phyloP scores from a whole-genome alignment of 2,888 invertebrate species.

The Balanococcus diminutus region DNA sequence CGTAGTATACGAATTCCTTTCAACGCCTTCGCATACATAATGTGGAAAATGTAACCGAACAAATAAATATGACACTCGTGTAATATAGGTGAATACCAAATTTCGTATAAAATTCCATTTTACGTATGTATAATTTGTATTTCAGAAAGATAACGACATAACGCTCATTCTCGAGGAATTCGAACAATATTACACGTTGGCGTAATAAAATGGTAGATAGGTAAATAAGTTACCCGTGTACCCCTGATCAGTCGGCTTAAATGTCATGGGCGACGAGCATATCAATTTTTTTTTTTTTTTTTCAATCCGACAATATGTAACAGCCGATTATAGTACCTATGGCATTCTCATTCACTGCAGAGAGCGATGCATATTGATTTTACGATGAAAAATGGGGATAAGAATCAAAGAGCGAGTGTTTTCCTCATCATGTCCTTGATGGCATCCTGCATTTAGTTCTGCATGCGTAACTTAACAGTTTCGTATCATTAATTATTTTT shows the following conservation, averaged over 20 bases:
- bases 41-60: not conserved
- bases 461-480: slow-evolving; percentile 11
- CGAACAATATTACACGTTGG: not conserved
- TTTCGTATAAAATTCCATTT: not conserved
- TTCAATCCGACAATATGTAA: not conserved
- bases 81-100: not conserved
- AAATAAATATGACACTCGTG: not conserved
- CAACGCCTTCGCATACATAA: not conserved
- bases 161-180: not conserved
- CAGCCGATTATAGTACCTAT: not conserved
- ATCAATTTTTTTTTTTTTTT: not conserved
- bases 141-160: no score
- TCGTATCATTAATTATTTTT: slow-evolving; percentile 34
- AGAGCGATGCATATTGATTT: not conserved
- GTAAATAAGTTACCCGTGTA: not conserved
- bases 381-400: not conserved
- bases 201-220: no score
- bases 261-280: not conserved
- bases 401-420: not conserved
- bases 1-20: not conserved
- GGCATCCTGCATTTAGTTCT: slow-evolving; percentile 29
- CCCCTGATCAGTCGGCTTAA: not conserved
- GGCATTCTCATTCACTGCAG: not conserved
- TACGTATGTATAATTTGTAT: not conserved
- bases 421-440: slow-evolving; percentile 26